phyloP scores from a whole-genome alignment of 2,113 vertebrate species.

The Hystrix brachyura region DNA sequence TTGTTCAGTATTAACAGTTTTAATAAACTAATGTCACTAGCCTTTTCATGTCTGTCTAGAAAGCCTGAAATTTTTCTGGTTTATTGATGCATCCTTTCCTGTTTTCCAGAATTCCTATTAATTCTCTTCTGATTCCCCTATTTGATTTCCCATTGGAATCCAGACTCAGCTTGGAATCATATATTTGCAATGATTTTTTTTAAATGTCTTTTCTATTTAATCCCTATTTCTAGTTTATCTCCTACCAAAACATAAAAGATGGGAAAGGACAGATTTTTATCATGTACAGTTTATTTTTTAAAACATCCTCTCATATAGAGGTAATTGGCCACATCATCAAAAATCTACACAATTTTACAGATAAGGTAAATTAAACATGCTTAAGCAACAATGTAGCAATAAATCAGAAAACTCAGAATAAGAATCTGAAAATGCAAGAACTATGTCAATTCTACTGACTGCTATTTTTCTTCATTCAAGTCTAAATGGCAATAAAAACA shows the following conservation, averaged over 20 bases:
- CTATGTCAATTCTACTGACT: slow-evolving; percentile 9
- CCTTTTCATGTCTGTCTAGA: background rate
- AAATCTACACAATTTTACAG: slow-evolving; percentile 42
- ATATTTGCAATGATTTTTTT: background rate
- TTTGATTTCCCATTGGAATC: slow-evolving; percentile 23
- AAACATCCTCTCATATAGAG: slow-evolving; percentile 31
- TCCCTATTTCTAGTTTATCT: slow-evolving; percentile 25
- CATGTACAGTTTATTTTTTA: slow-evolving; percentile 7
- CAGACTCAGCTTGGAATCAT: background rate
- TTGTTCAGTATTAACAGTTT: background rate
- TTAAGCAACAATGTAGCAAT: background rate
- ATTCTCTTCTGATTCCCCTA: background rate
- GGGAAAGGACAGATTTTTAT: background rate
- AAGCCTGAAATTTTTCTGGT: background rate
- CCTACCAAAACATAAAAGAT: slow-evolving; percentile 43
- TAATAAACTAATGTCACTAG: slow-evolving; percentile 18
- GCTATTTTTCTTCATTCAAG: slow-evolving; percentile 28
- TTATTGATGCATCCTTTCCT: background rate
- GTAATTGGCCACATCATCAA: background rate
- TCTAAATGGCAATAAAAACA: slow-evolving; percentile 48
- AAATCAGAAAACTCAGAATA: slow-evolving; percentile 46
- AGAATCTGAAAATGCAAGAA: slow-evolving; percentile 39
- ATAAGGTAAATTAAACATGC: background rate
- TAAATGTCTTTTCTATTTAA: background rate
- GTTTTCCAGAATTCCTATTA: background rate